A percentile compares a stretch with the other conserved stretches of the same genome.
These are phyloP conservation scores for Hypomecis atomaria DNA, from an alignment of 2,888 invertebrate genomes.

Conservation along the genomic window DNA sequence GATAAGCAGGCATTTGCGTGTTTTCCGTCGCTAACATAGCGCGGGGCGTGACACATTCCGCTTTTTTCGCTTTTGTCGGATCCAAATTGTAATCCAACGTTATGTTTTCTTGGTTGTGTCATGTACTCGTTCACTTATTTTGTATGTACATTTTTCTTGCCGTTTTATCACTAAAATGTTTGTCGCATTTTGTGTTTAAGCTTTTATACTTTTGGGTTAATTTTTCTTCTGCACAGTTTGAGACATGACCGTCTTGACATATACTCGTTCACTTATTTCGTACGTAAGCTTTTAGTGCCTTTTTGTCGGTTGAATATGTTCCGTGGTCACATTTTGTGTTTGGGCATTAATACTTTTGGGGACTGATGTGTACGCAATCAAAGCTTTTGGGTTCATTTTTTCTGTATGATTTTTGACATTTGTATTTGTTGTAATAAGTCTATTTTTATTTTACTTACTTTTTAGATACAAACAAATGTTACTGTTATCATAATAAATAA, in stretches of 20 bases:
- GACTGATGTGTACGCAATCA: too few species aligned
- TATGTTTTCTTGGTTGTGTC: constrained; percentile 16
- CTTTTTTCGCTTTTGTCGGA: constrained; percentile 21
- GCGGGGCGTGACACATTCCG: constrained; percentile 25
- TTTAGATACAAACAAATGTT: too few species aligned
- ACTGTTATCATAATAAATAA: too few species aligned
- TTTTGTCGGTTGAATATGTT: not conserved
- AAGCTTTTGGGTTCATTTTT: too few species aligned
- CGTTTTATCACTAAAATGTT: constrained; percentile 1
- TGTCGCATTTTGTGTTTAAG: not conserved
- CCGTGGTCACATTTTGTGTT: not conserved
- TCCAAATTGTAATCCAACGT: constrained; percentile 28
- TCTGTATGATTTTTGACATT: too few species aligned
- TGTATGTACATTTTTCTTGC: not conserved
- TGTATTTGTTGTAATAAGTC: too few species aligned
- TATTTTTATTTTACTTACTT: too few species aligned
- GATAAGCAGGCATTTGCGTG: constrained; percentile 22
- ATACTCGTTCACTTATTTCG: too few species aligned
- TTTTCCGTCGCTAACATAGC: constrained; percentile 12
- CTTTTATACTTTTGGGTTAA: too few species aligned
- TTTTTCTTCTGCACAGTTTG: too few species aligned
- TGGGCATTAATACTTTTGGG: too few species aligned
- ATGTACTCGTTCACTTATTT: not conserved
- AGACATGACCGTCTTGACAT: too few species aligned
- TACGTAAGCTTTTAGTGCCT: not conserved